A percentile compares a stretch with the other conserved stretches of the same genome.
Evolutionary conservation across 2,888 invertebrate species (phyloP).

Genomic region (Exephanes ischioxanthus): DNA sequence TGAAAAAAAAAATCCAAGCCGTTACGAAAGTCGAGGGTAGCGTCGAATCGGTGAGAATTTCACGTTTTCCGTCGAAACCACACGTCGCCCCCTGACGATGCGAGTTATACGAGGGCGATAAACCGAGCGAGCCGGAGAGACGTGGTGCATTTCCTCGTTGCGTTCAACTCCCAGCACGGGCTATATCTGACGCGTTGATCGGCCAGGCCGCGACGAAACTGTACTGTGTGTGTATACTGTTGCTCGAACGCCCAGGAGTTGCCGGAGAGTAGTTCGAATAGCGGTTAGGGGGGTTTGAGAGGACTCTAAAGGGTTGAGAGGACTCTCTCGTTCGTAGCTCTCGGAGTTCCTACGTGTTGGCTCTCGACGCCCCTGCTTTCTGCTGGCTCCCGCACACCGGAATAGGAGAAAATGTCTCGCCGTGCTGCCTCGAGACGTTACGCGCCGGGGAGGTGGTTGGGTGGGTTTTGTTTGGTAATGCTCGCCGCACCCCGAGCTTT

Average conservation of each 20-base stretch:
- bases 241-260: conserved; percentile 26
- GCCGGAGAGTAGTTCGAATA: conserved; percentile 43
- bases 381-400: conserved; percentile 16
- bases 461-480: conserved; percentile 20
- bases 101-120: not conserved
- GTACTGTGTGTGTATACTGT: conserved; percentile 8
- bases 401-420: conserved; percentile 22
- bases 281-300: conserved; percentile 31
- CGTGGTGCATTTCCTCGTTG: conserved; percentile 34
- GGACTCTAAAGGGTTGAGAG: conserved; percentile 2
- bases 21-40: too few relatives aligned
- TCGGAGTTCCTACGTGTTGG: not conserved
- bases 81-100: not conserved
- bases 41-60: not conserved
- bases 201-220: not conserved
- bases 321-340: conserved; percentile 4
- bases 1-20: too few relatives aligned
- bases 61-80: not conserved
- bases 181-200: conserved; percentile 39
- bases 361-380: conserved; percentile 8
- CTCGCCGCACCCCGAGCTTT: conserved; percentile 38
- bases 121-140: not conserved
- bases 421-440: conserved; percentile 18
- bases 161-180: conserved; percentile 32
- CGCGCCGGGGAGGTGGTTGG: not conserved